Conservation (phyloP, 2,113 vertebrate genomes). For the Lethenteron camtschaticum region DNA sequence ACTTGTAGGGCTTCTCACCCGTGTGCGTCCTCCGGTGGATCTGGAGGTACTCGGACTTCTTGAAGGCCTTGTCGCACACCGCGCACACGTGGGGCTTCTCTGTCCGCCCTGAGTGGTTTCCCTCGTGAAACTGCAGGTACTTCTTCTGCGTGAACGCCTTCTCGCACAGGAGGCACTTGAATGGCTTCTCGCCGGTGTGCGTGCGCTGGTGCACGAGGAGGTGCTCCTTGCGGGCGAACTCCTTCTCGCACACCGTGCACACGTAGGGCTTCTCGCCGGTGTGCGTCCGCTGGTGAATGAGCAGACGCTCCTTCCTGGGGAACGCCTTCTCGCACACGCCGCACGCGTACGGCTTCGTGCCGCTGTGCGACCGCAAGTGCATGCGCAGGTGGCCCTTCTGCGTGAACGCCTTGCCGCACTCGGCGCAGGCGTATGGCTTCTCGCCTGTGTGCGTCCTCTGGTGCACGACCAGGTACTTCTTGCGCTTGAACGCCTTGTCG, state of each 20-base stretch:
- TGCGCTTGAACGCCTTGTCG: background rate
- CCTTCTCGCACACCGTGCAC: background rate
- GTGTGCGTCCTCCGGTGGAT: slow-evolving; percentile 80
- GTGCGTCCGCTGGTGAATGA: background rate
- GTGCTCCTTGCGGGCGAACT: background rate
- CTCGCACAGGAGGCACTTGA: slow-evolving; percentile 37
- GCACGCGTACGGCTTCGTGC: too few species aligned
- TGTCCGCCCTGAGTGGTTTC: background rate
- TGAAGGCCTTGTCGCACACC: slow-evolving; percentile 82
- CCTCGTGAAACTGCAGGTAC: background rate
- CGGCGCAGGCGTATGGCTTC: background rate
- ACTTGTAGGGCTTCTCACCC: slow-evolving; percentile 76
- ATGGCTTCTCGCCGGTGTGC: slow-evolving; percentile 36
- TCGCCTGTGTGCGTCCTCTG: background rate
- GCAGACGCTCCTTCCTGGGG: slow-evolving; percentile 1
- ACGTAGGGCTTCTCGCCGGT: background rate
- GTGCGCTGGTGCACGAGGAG: slow-evolving; percentile 36
- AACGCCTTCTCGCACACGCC: too few species aligned
- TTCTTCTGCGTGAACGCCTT: slow-evolving; percentile 26
- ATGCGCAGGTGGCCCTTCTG: background rate
- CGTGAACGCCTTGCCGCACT: too few species aligned
- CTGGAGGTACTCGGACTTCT: slow-evolving; percentile 71
- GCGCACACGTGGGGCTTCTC: slow-evolving; percentile 86
- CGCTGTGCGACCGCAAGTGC: too few species aligned
- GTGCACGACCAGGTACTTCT: background rate